Conservation (phyloP, 2,888 invertebrate species). For the Drepana falcataria region DNA sequence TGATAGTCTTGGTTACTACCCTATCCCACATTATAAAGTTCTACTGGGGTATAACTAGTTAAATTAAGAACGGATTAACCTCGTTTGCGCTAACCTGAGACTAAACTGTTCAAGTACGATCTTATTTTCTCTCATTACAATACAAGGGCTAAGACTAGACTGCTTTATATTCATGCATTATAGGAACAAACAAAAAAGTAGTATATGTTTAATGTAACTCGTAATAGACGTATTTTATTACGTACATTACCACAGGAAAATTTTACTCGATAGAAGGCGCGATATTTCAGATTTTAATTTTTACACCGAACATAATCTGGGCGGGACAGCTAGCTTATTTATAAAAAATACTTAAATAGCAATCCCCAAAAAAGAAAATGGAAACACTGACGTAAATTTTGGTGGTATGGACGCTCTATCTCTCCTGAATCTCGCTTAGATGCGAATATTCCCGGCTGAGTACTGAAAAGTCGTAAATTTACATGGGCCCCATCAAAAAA, state of each 20-base stretch:
- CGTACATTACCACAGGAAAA: too few species aligned
- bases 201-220: too few species aligned
- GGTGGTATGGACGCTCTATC: constrained; percentile 40
- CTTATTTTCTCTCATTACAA: neutral
- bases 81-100: neutral
- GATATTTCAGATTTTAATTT: too few species aligned
- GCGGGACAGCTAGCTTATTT: too few species aligned
- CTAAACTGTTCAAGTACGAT: neutral
- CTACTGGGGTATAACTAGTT: neutral
- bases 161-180: too few species aligned
- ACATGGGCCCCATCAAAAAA: constrained; percentile 55
- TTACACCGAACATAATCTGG: too few species aligned
- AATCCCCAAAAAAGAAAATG: constrained; percentile 11
- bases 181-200: too few species aligned
- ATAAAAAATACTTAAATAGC: neutral
- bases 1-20: too few species aligned
- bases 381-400: constrained; percentile 43
- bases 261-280: too few species aligned
- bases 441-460: constrained; percentile 64
- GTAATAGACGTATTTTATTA: too few species aligned
- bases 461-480: constrained; percentile 71
- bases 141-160: too few species aligned
- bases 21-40: too few species aligned
- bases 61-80: neutral
- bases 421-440: constrained; percentile 54